A percentile compares a stretch with the other conserved stretches of the same genome.
Conservation (phyloP, 2,113 vertebrate species). For the Bagarius yarrelli region DNA sequence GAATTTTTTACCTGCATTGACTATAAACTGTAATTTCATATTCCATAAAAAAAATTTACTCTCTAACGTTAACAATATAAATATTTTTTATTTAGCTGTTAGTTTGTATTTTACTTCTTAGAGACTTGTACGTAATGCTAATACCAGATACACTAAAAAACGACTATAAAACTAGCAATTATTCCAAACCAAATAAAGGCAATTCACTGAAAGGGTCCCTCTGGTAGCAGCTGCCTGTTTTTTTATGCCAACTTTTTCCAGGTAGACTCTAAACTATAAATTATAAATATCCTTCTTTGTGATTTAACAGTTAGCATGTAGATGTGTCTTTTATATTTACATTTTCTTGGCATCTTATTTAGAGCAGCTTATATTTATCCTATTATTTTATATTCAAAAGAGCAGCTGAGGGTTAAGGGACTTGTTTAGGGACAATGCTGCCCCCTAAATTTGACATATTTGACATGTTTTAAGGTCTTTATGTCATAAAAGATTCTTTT, state of each 20-base stretch:
- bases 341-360: no score
- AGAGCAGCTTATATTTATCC: no score
- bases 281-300: not conserved
- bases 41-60: not conserved
- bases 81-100: not conserved
- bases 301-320: not conserved
- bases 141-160: not conserved
- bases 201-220: not conserved
- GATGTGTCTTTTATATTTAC: not conserved
- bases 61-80: not conserved
- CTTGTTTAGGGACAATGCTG: no score
- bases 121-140: not conserved
- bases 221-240: not conserved
- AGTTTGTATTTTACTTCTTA: not conserved
- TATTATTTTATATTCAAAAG: no score
- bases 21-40: not conserved
- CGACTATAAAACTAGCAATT: not conserved
- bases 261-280: not conserved
- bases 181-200: not conserved
- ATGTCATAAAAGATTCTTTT: no score
- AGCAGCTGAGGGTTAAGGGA: no score
- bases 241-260: not conserved
- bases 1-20: not conserved
- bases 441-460: no score
- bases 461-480: no score